Evolutionary conservation across 2,113 vertebrate genomes (phyloP).

Genomic region (Salvelinus alpinus): DNA sequence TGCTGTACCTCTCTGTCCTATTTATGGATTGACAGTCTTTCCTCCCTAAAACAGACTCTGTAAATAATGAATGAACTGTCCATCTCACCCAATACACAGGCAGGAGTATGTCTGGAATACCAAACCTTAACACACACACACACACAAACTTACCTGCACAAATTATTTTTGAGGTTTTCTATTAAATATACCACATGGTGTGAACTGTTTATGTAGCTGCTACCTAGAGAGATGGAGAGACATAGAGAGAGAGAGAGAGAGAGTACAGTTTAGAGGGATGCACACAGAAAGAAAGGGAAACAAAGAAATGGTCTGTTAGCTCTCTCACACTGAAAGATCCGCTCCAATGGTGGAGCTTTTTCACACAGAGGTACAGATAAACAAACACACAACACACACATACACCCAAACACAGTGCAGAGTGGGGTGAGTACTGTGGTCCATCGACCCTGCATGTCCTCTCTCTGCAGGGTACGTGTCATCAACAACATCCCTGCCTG

Average conservation of each 20-base stretch:
- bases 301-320: not conserved
- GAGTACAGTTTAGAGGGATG: not conserved
- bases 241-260: not conserved
- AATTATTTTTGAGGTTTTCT: too few species aligned
- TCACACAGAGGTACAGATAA: conserved; percentile 23
- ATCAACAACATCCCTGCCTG: conserved; percentile 61
- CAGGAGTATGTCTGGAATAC: conserved; percentile 47
- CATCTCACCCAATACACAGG: conserved; percentile 50
- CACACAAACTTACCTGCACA: not conserved
- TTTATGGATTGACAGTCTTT: conserved; percentile 63
- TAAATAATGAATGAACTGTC: conserved; percentile 68
- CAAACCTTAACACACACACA: not conserved
- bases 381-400: not conserved
- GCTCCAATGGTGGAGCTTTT: conserved; percentile 38
- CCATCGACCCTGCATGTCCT: conserved; percentile 69
- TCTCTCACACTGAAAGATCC: conserved; percentile 24
- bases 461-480: conserved; percentile 72
- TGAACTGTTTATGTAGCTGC: not conserved
- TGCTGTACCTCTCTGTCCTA: conserved; percentile 47
- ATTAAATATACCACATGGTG: too few species aligned
- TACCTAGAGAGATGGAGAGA: not conserved
- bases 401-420: conserved; percentile 13
- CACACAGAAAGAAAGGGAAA: not conserved
- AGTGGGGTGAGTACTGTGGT: conserved; percentile 37
- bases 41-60: conserved; percentile 49